Conservation (phyloP, 64 coral and sea anemone genomes). For the Pachyseris speciosa region DNA sequence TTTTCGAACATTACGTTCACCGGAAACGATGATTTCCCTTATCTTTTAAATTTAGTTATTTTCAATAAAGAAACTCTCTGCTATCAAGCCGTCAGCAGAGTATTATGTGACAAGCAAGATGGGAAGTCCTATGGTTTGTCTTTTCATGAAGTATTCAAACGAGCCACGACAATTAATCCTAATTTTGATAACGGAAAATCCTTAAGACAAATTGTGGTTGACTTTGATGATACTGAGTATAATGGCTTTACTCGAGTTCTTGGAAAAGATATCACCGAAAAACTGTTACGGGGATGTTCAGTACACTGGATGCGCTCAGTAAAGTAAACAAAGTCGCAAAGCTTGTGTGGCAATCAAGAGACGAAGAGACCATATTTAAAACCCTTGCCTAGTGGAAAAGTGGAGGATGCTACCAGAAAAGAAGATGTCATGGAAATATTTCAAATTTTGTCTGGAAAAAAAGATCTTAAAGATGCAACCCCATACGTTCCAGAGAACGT, state of each 20-base stretch:
- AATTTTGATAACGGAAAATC: conserved; percentile 23
- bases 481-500: not conserved
- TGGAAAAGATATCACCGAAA: conserved; percentile 16
- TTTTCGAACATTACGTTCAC: conserved; percentile 45
- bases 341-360: conserved; percentile 33
- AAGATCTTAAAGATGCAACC: not conserved
- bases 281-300: conserved; percentile 49
- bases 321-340: conserved; percentile 50
- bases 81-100: conserved; percentile 48
- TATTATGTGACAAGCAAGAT: conserved; percentile 67
- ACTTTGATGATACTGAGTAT: conserved; percentile 22
- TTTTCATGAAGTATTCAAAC: conserved; percentile 2
- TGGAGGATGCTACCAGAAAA: conserved; percentile 17
- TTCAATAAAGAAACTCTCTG: conserved; percentile 41
- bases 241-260: conserved; percentile 11
- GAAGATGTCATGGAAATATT: conserved; percentile 48
- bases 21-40: conserved; percentile 41
- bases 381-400: conserved; percentile 30
- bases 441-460: conserved; percentile 29
- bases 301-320: conserved; percentile 60
- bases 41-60: conserved; percentile 52
- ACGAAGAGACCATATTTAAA: conserved; percentile 58
- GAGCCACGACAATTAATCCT: conserved; percentile 10
- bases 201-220: conserved; percentile 44
- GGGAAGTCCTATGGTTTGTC: not conserved